A percentile compares a stretch with the other conserved stretches of the same genome.
Evolutionary conservation across 2,888 invertebrate species (phyloP).

Genomic region (Listrodromus nycthemerus): DNA sequence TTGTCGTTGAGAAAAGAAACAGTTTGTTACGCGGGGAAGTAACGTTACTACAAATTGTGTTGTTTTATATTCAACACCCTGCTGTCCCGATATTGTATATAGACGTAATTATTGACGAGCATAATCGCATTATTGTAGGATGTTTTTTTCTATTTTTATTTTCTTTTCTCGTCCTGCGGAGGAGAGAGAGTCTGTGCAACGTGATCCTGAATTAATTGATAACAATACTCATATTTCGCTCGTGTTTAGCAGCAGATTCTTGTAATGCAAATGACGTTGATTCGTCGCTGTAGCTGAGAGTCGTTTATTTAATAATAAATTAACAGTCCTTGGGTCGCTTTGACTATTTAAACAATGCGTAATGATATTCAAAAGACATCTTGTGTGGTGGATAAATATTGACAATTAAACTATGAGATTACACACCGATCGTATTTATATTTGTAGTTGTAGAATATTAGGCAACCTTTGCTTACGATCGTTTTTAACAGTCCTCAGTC

Average conservation of each 20-base stretch:
- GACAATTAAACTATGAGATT: conserved; percentile 43
- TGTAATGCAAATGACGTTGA: conserved; percentile 18
- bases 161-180: background rate
- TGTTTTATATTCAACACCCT: conserved; percentile 45
- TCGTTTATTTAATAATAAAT: conserved; percentile 30
- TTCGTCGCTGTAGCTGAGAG: conserved; percentile 4
- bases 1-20: conserved; percentile 27
- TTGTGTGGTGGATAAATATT: conserved; percentile 45
- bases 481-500: background rate
- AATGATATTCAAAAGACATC: conserved; percentile 17
- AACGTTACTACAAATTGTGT: conserved; percentile 33
- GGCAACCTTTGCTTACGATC: conserved; percentile 24
- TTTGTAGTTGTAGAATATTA: conserved; percentile 27
- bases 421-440: conserved; percentile 28
- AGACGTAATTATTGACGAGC: conserved; percentile 29
- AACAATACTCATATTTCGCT: conserved; percentile 38
- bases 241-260: background rate
- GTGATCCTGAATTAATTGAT: conserved; percentile 18
- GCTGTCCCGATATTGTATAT: conserved; percentile 43
- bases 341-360: conserved; percentile 43
- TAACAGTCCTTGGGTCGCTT: conserved; percentile 39
- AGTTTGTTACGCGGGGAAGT: conserved; percentile 42
- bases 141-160: background rate
- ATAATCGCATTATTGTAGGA: conserved; percentile 8
- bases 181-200: background rate